Evolutionary conservation across 2,797 vertebrate genomes (phyloP).

Genomic region (Synanceia verrucosa): DNA sequence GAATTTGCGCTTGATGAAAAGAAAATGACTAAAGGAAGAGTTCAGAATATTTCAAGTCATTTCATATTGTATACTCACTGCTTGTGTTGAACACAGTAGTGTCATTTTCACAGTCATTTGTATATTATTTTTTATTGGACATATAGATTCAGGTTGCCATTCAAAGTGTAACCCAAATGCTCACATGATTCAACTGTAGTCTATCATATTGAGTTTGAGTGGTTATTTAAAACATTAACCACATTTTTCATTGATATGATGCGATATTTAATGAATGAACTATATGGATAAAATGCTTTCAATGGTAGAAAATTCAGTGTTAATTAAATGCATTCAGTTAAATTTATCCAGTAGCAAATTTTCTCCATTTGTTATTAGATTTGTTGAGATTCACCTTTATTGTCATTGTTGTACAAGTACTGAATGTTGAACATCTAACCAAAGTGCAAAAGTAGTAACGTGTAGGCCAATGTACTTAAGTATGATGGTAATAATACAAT

Average conservation of each 20-base stretch:
- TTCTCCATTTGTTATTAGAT: no score
- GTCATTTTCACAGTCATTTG: conserved; percentile 14
- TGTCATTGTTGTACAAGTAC: neutral
- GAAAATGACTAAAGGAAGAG: conserved; percentile 42
- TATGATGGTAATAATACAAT: neutral
- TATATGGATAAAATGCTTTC: no score
- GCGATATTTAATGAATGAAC: no score
- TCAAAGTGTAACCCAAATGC: neutral
- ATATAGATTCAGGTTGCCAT: neutral
- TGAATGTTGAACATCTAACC: neutral
- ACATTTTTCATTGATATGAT: neutral
- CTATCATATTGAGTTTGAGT: neutral
- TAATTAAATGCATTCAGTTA: no score
- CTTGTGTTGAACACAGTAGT: neutral
- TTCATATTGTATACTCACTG: conserved; percentile 27
- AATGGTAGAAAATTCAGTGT: no score
- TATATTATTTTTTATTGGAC: neutral
- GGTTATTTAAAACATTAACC: neutral
- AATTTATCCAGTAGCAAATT: no score
- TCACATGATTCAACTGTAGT: neutral
- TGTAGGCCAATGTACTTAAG: neutral
- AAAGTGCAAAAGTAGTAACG: neutral
- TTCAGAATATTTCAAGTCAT: conserved; percentile 39
- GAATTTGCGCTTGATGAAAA: conserved; percentile 27
- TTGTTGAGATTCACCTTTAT: no score